phyloP scores from a whole-genome alignment of 2,113 vertebrate species.

The Drymodes brunneopygia region DNA sequence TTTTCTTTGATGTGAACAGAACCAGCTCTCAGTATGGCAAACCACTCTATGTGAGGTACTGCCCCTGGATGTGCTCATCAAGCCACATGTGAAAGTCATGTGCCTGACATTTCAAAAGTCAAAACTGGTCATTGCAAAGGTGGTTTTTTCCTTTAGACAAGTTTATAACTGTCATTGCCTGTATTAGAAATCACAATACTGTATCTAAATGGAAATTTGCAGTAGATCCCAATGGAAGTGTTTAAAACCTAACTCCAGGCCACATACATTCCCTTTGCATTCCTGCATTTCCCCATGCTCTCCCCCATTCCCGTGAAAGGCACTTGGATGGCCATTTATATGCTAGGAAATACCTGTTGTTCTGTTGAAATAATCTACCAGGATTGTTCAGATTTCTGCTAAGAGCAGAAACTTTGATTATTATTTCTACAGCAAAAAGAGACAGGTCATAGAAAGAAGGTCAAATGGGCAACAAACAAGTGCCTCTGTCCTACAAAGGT shows the following conservation, averaged over 20 bases:
- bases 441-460: background rate
- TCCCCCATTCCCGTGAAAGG: background rate
- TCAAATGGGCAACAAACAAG: background rate
- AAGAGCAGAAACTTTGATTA: background rate
- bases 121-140: background rate
- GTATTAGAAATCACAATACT: background rate
- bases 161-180: background rate
- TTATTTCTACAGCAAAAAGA: background rate
- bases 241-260: background rate
- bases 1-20: background rate
- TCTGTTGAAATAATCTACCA: background rate
- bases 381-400: background rate
- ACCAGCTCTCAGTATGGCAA: background rate
- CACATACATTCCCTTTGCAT: background rate
- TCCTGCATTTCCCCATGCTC: background rate
- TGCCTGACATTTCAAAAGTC: background rate
- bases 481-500: background rate
- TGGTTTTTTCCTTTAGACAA: background rate
- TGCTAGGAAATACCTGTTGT: background rate
- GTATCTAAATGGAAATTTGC: background rate
- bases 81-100: background rate
- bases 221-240: background rate
- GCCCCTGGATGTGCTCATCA: background rate
- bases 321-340: background rate
- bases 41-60: background rate